Base-by-base conservation (phyloP, 1,140 invertebrate genomes). In the Drosophila virilis region DNA sequence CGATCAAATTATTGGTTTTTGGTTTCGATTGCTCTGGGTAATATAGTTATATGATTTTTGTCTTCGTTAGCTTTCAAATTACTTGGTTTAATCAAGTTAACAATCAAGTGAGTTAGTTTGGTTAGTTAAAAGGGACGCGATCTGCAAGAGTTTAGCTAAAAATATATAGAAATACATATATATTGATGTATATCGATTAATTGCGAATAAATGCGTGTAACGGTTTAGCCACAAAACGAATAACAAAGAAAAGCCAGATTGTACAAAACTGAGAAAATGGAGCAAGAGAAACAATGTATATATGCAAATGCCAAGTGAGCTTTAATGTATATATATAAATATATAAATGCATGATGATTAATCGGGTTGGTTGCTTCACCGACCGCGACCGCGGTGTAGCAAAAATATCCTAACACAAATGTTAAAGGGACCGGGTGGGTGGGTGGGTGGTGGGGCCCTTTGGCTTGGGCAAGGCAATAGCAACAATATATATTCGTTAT, bases 131-230 rank as follows among this genome's bases (percentile, higher is more conserved):
- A 71, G 55, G 74, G 62, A 52, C 74, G 84, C 77, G 77, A 80
- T 75, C 85, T 89, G 84, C 77, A 80, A 89, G 71, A 84, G 77
- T 80, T 80, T 76, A 89, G 80, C 85, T 90, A 89, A 89, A 89
- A 89, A 84, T 89, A 89, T 86, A 90, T 80, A 89, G 69, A 89
- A 78, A 82, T 78, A 77, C 70, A 74, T 59, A 45, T 57, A 55
- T 65, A 65, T 9, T 38, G n/a, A 77, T 77, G 70, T 60, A 68
- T 35, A 67, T 73, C 64, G 77, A 80, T 78, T 81, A 85, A 61
- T 78, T 85, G 77, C 22, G 22, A 22, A 51, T 45, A 32, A 58
- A 37, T 51, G 52, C 35, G 33, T 57, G 48, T 60, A 59, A 77
- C 58, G 59, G 46, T 68, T 77, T 73, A 60, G 62, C 62, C 62